Percentiles rank a stretch among this genome's conserved stretches.
Conservation (phyloP, 2,888 invertebrate genomes). For the Corbicula japonica region DNA sequence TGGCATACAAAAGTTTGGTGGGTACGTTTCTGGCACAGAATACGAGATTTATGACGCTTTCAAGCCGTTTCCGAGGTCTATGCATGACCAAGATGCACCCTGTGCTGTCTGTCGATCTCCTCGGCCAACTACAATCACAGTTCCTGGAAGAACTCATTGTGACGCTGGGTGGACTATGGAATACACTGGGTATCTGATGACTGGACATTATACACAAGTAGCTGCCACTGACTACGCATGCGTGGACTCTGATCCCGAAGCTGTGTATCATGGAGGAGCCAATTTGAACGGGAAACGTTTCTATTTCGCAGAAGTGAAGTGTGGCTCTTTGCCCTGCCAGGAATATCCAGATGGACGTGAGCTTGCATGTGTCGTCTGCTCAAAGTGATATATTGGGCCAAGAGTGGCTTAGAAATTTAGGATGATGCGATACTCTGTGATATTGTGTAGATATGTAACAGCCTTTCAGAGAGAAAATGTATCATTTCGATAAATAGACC, state of each 20-base stretch:
- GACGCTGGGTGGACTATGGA: slow-evolving; percentile 37
- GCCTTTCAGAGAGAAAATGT: too few relatives aligned
- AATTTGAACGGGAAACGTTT: slow-evolving; percentile 23
- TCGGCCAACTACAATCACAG: slow-evolving; percentile 17
- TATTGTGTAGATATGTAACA: too few relatives aligned
- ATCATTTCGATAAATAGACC: too few relatives aligned
- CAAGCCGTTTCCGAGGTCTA: background rate
- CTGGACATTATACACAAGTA: slow-evolving; percentile 1
- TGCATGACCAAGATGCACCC: slow-evolving; percentile 27
- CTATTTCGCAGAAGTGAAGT: slow-evolving; percentile 25
- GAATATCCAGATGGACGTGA: slow-evolving; percentile 40
- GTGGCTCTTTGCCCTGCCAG: slow-evolving; percentile 39
- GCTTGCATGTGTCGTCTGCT: slow-evolving; percentile 42
- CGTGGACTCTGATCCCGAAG: slow-evolving; percentile 41
- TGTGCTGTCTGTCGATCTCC: slow-evolving; percentile 27
- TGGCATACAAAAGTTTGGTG: slow-evolving; percentile 24
- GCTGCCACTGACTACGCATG: slow-evolving; percentile 31
- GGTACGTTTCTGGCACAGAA: slow-evolving; percentile 29
- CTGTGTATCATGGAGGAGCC: slow-evolving; percentile 15
- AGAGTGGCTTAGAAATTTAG: too few relatives aligned
- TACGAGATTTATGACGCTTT: background rate
- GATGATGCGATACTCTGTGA: too few relatives aligned
- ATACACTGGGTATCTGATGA: slow-evolving; percentile 47
- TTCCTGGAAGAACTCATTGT: slow-evolving; percentile 33
- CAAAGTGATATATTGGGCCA: too few relatives aligned